Percentiles rank a stretch among this genome's conserved stretches.
Conservation (phyloP, 2,113 vertebrate genomes). For the Platichthys flesus region DNA sequence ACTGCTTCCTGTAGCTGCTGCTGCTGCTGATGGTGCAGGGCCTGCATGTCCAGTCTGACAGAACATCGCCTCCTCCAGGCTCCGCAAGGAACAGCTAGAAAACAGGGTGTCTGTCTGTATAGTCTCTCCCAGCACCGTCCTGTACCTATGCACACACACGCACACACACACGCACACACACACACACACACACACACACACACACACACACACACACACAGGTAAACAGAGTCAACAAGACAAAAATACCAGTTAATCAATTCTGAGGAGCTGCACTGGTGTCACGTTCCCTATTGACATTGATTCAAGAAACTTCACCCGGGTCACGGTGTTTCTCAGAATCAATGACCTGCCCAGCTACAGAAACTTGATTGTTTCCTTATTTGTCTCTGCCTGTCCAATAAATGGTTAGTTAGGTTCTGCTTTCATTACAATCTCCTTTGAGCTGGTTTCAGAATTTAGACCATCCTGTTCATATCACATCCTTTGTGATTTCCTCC, state of each 20-base stretch:
- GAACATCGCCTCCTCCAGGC: conserved; percentile 83
- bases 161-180: conserved; percentile 6
- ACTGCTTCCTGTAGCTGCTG: conserved; percentile 13
- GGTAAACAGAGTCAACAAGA: conserved; percentile 1
- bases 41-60: conserved; percentile 72
- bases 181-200: not conserved
- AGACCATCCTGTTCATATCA: not conserved
- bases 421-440: conserved; percentile 4
- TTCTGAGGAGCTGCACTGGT: conserved; percentile 44
- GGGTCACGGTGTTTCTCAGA: conserved; percentile 58
- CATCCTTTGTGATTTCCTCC: not conserved
- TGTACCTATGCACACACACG: conserved; percentile 74
- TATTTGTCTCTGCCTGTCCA: conserved; percentile 40
- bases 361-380: conserved; percentile 51
- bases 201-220: conserved; percentile 21
- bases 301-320: conserved; percentile 53
- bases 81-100: conserved; percentile 78
- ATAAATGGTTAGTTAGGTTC: conserved; percentile 18
- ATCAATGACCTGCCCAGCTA: conserved; percentile 66
- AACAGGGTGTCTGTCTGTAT: conserved; percentile 79
- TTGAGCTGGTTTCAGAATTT: not conserved
- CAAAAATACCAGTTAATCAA: conserved; percentile 50
- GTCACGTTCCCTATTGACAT: conserved; percentile 27
- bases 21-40: conserved; percentile 9
- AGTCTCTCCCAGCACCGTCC: conserved; percentile 79